These are phyloP conservation scores for Ceraclea dissimilis DNA, from an alignment of 2,888 invertebrate genomes.

Conservation along the genomic window DNA sequence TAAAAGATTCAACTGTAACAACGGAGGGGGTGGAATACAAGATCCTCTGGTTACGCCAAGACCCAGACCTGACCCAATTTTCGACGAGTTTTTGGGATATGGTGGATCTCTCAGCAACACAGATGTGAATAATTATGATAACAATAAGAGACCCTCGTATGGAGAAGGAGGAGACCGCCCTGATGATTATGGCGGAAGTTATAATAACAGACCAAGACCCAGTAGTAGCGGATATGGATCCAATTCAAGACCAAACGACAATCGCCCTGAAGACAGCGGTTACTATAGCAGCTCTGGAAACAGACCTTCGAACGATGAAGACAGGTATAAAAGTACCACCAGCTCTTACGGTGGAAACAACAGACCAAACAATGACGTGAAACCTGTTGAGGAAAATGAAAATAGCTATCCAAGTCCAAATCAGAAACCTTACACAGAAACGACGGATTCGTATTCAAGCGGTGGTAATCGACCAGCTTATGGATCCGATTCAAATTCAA, in stretches of 20 bases:
- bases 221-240: background rate
- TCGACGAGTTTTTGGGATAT: slow-evolving; percentile 25
- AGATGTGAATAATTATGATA: slow-evolving; percentile 1
- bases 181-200: background rate
- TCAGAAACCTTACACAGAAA: slow-evolving; percentile 2
- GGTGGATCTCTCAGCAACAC: slow-evolving; percentile 8
- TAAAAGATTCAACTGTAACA: slow-evolving; percentile 45
- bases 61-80: slow-evolving; percentile 17
- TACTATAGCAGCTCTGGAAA: slow-evolving; percentile 2
- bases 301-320: background rate
- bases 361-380: background rate
- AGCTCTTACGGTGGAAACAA: background rate
- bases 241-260: background rate
- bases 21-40: slow-evolving; percentile 28
- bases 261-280: background rate
- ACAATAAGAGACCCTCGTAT: slow-evolving; percentile 3
- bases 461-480: background rate
- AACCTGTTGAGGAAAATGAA: slow-evolving; percentile 6
- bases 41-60: slow-evolving; percentile 19
- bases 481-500: background rate
- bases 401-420: slow-evolving; percentile 1
- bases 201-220: background rate
- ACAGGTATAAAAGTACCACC: slow-evolving; percentile 27
- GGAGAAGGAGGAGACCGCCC: background rate
- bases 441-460: background rate